Evolutionary conservation across 37 sponge, comb jelly and placozoan species (phyloP).

Genomic region (Beroe ovata): DNA sequence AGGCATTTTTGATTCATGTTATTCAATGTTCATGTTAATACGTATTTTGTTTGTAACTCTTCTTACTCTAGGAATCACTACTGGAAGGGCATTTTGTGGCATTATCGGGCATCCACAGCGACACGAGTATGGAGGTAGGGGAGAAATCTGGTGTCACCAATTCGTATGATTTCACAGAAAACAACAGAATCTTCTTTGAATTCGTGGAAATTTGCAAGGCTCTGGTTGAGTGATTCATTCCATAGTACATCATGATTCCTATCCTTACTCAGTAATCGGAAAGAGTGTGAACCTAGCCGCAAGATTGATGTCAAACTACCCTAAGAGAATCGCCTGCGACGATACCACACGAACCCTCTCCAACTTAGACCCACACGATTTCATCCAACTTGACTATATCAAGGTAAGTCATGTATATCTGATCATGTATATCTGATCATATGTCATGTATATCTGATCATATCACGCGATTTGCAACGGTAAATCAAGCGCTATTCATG

Average conservation of each 20-base stretch:
- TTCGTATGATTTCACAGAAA: no score
- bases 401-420: slow-evolving; percentile 29
- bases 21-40: no score
- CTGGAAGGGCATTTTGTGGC: slow-evolving; percentile 91
- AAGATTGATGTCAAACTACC: slow-evolving; percentile 89
- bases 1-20: no score
- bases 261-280: slow-evolving; percentile 88
- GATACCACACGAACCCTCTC: slow-evolving; percentile 78
- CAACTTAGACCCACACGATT: slow-evolving; percentile 70
- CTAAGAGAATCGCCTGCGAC: slow-evolving; percentile 80
- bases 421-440: no score
- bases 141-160: neutral
- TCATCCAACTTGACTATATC: slow-evolving; percentile 74
- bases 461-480: no score
- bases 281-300: slow-evolving; percentile 95
- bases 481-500: no score
- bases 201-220: no score
- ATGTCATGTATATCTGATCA: no score
- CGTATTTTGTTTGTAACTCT: no score
- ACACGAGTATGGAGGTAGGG: slow-evolving; percentile 89
- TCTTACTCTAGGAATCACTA: slow-evolving; percentile 89
- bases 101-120: slow-evolving; percentile 91
- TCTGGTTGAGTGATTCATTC: no score
- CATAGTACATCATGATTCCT: no score
- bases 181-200: no score